A percentile compares a stretch with the other conserved stretches of the same genome.
Conservation (phyloP, 2,113 vertebrate species). For the Otocyon megalotis region DNA sequence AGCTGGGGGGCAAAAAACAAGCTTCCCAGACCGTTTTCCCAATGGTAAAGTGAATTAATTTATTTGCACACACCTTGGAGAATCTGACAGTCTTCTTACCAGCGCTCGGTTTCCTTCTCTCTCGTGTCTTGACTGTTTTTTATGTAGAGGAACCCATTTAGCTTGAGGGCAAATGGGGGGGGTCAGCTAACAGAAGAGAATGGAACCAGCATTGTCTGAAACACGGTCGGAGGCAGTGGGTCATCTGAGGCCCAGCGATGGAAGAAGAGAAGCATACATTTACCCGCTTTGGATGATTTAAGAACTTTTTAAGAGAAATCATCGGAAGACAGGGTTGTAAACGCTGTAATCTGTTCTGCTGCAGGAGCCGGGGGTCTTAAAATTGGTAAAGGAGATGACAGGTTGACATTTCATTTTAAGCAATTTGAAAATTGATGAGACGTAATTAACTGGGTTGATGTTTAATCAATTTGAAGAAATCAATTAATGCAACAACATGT, state of each 20-base stretch:
- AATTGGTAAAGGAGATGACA: not conserved
- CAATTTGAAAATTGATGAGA: not conserved
- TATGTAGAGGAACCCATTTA: not conserved
- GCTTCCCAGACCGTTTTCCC: not conserved
- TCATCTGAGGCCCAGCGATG: fast-evolving
- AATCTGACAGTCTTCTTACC: too few relatives aligned
- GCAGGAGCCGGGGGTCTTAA: not conserved
- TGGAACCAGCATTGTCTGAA: not conserved
- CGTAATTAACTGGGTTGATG: not conserved
- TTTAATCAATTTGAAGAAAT: not conserved
- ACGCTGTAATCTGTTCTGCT: fast-evolving
- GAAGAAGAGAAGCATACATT: not conserved
- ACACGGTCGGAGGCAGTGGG: fast-evolving
- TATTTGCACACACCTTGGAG: not conserved
- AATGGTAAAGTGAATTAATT: not conserved
- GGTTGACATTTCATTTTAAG: not conserved
- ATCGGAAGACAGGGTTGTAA: not conserved
- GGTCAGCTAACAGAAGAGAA: not conserved
- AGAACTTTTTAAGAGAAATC: not conserved
- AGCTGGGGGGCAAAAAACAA: too few relatives aligned
- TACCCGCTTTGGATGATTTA: not conserved
- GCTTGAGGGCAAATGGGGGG: not conserved
- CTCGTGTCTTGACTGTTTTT: not conserved
- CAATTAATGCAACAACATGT: not conserved
- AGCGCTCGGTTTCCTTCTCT: too few relatives aligned